Evolutionary conservation across 1,140 invertebrate species (phyloP), one percentile per base, ranked within the genome.

Genomic region (Mamestra configurata): DNA sequence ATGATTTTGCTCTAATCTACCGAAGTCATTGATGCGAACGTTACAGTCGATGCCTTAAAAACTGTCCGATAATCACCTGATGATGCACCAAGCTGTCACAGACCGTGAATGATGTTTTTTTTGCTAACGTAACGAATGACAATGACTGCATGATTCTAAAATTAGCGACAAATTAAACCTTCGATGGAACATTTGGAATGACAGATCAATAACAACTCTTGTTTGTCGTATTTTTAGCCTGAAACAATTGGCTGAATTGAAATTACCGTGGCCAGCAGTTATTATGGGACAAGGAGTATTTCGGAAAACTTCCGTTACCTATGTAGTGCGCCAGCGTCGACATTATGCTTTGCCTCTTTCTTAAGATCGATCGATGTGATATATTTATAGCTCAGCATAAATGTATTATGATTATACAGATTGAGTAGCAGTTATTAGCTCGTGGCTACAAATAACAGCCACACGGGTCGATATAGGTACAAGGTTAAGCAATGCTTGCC

Each of bases 101-200:
- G 72, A 76, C 55, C 72, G 72, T 76, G 72, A 76, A 76, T 76
- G 72, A 73, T 73, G 35, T 73, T 76, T 76, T 70, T 76, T 76
- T 31, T 3, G 8, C 46, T 49, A 27, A 46, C 13, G 37, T 61
- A 20, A 49, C 40, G 22, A 59, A 18, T 20, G n/a, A n/a, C 72
- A 76, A 76, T 76, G 72, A 76, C 57, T 49, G 68, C 49, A 66
- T 31, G 35, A 13, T 31, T 59, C 72, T 61, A 76, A 76, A 76
- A 61, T 76, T 61, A 76, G 72, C 40, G n/a, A 75, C 72, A 59
- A 61, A 43, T 40, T 13, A 53, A 46, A 61, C 72, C 72, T 76
- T 76, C 72, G 55, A 35, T 18, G 68, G 15, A 76, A 61, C 22
- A n/a, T 73, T 27, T n/a, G 43, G 55, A 61, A 73, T 73, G 53